Evolutionary conservation across 2,888 invertebrate genomes (phyloP), one percentile per base, ranked within the genome.

Genomic region (Notodonta ziczac): DNA sequence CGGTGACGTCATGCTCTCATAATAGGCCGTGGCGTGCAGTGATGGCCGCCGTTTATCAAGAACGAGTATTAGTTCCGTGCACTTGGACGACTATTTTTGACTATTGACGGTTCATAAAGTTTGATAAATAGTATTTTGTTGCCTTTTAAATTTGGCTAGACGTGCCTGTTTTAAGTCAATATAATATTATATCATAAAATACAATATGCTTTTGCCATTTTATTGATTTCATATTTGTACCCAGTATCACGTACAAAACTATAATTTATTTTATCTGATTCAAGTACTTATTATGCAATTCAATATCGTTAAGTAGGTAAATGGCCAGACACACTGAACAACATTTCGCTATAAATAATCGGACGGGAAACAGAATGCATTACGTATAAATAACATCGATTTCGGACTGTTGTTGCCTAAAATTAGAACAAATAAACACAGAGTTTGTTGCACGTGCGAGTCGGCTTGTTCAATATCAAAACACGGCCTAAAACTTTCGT

Each of bases 1-100:
- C 92, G 86, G 91, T 93, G 93, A 93, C 93, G 93, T 93, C 93
- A 93, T 87, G 88, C 90, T 90, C 92, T 93, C 87, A 92, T 93
- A 93, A 93, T 93, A 93, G 92, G 91, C 90, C 89, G 87, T 86
- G 89, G 89, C 91, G 86, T 87, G 87, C 93, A 92, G 90, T 90
- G 91, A 93, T 93, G 93, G 93, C 93, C 90, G 93, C 92, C 91
- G 89, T 90, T 89, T 91, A 90, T 93, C 90, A 91, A 87, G 83
- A 82, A 85, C 77, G 83, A 86, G 84, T 85, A 87, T 85, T 87
- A 85, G 86, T 78, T 87, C 76, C 78, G 81, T 90, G 87, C 89
- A 90, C 86, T 91, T 87, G 85, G 84, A 84, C 82, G 84, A 84
- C 82, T 88, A 84, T 74, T 86, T 86, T 81, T 60, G 59, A 63